These are phyloP conservation scores for Callipepla squamata DNA, from an alignment of 2,113 vertebrate genomes.

Conservation along the genomic window DNA sequence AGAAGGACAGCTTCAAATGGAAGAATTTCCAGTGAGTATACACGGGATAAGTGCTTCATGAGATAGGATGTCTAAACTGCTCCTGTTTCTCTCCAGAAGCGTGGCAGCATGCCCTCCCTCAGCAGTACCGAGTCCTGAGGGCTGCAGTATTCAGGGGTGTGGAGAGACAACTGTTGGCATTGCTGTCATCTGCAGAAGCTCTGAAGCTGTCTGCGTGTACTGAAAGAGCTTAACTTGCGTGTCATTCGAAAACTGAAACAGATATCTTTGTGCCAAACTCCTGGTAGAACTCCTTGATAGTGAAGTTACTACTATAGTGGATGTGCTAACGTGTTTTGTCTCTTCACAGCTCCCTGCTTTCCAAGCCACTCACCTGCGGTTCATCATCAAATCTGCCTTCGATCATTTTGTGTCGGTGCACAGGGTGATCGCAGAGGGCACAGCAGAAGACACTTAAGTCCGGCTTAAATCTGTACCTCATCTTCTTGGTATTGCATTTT, in stretches of 20 bases:
- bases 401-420: slow-evolving; percentile 94
- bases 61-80: neutral
- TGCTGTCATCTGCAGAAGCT: neutral
- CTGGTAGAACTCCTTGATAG: neutral
- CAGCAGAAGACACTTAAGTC: slow-evolving; percentile 18
- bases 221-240: neutral
- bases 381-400: slow-evolving; percentile 89
- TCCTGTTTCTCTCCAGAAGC: neutral
- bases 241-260: neutral
- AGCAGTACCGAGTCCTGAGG: neutral
- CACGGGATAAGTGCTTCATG: neutral
- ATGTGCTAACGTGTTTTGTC: neutral
- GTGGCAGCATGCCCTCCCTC: neutral
- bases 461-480: neutral
- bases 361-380: slow-evolving; percentile 86
- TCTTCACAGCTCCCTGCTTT: slow-evolving; percentile 82
- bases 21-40: slow-evolving; percentile 88
- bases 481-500: neutral
- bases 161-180: neutral
- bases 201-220: neutral
- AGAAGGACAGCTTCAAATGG: slow-evolving; percentile 89
- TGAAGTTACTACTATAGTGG: neutral
- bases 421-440: slow-evolving; percentile 83
- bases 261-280: neutral
- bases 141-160: neutral